Conservation (phyloP, 2,113 vertebrate species). For the Nestor notabilis region DNA sequence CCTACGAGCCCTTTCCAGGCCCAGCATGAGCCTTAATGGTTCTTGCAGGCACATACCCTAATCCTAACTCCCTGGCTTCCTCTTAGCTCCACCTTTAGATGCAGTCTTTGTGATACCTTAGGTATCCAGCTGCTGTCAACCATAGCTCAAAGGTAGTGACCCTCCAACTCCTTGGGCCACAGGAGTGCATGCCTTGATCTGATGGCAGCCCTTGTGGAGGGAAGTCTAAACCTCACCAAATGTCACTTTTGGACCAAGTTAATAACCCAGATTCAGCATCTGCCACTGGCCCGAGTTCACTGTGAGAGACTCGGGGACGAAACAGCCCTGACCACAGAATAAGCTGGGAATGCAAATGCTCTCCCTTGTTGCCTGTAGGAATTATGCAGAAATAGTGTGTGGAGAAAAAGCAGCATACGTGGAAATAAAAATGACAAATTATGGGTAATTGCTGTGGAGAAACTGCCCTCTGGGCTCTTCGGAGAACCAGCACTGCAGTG, state of each 20-base stretch:
- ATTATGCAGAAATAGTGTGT: neutral
- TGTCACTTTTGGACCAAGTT: neutral
- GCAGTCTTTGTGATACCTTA: neutral
- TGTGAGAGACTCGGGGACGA: accelerated
- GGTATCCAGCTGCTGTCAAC: neutral
- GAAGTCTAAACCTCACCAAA: neutral
- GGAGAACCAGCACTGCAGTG: neutral
- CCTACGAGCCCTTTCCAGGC: neutral
- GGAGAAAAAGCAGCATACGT: neutral
- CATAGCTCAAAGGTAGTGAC: neutral
- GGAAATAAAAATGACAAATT: neutral
- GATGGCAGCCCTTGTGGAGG: neutral
- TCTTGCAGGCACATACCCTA: neutral
- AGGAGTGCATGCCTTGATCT: neutral
- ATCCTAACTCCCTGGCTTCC: neutral
- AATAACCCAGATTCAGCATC: neutral
- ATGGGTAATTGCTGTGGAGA: neutral
- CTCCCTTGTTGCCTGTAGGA: neutral
- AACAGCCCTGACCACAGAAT: neutral
- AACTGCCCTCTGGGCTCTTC: neutral
- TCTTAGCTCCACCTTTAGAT: neutral
- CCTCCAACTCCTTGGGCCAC: neutral
- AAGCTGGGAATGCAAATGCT: neutral
- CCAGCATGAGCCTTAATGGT: neutral
- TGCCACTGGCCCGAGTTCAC: neutral